Evolutionary conservation across 2,113 vertebrate genomes (phyloP).

Genomic region (Polypterus bichir): DNA sequence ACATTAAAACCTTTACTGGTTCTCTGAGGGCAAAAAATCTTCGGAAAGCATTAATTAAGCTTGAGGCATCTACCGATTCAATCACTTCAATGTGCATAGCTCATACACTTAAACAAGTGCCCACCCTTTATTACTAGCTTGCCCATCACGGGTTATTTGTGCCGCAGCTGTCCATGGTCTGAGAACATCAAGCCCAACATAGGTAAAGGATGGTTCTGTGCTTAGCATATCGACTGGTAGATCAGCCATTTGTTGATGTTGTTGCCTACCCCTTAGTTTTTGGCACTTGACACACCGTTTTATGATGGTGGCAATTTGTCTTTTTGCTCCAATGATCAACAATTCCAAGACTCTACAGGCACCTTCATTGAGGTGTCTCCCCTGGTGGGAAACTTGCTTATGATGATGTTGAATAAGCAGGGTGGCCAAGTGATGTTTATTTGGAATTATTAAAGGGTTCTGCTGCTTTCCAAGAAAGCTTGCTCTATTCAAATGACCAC

Average conservation of each 20-base stretch:
- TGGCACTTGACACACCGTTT: background rate
- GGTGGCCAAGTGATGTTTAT: background rate
- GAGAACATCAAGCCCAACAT: background rate
- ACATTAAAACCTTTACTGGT: too few species aligned
- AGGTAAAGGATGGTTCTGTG: constrained; percentile 4
- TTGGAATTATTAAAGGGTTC: background rate
- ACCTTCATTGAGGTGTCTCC: background rate
- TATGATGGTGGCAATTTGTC: background rate
- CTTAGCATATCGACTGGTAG: background rate
- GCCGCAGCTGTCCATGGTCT: constrained; percentile 1
- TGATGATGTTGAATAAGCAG: background rate
- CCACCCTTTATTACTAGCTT: constrained; percentile 3
- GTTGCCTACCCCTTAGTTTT: background rate
- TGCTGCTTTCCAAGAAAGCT: background rate
- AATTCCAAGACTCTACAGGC: background rate
- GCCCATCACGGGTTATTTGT: background rate
- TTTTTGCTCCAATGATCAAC: background rate
- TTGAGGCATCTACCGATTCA: too few species aligned
- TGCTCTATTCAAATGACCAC: background rate
- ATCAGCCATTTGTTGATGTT: constrained; percentile 5
- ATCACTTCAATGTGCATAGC: constrained; percentile 3
- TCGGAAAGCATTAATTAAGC: too few species aligned
- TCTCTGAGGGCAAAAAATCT: too few species aligned
- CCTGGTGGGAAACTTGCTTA: background rate
- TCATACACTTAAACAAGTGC: background rate